These are phyloP conservation scores for Helicolenus hilgendorfi DNA, from an alignment of 2,797 vertebrate genomes.

Conservation along the genomic window DNA sequence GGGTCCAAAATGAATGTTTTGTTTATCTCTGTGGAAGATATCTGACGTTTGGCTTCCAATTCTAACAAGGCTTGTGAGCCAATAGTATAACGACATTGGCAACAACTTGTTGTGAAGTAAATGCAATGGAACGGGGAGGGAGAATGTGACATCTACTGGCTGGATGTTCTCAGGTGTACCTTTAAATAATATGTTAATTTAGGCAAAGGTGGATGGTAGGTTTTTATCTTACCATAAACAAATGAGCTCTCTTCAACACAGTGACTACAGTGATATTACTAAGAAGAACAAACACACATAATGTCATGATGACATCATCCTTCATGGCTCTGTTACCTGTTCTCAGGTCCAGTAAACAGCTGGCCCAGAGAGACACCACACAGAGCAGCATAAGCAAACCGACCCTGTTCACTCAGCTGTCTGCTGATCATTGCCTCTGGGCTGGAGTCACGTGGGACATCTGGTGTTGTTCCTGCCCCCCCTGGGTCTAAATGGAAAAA, in stretches of 20 bases:
- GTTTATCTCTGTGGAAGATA: too few relatives aligned
- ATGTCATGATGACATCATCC: neutral
- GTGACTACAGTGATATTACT: neutral
- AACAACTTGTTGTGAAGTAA: too few relatives aligned
- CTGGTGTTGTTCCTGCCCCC: conserved; percentile 52
- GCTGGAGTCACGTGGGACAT: conserved; percentile 27
- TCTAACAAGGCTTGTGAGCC: too few relatives aligned
- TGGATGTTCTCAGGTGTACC: neutral
- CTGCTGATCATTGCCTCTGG: conserved; percentile 68
- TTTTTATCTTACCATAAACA: neutral
- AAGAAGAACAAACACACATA: neutral
- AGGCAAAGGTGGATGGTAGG: neutral
- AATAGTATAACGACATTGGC: neutral
- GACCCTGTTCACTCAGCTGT: conserved; percentile 90
- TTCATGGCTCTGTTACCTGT: conserved; percentile 87
- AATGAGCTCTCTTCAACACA: neutral
- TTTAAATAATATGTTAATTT: neutral
- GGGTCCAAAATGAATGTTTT: too few relatives aligned
- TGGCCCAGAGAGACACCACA: conserved; percentile 92
- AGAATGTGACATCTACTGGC: neutral
- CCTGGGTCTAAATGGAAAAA: conserved; percentile 52
- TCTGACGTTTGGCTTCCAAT: too few relatives aligned
- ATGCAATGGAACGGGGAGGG: too few relatives aligned
- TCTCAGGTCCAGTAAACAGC: conserved; percentile 92
- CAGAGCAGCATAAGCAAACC: conserved; percentile 93